Evolutionary conservation across 2,888 invertebrate genomes (phyloP).

Genomic region (Atrina japonica): DNA sequence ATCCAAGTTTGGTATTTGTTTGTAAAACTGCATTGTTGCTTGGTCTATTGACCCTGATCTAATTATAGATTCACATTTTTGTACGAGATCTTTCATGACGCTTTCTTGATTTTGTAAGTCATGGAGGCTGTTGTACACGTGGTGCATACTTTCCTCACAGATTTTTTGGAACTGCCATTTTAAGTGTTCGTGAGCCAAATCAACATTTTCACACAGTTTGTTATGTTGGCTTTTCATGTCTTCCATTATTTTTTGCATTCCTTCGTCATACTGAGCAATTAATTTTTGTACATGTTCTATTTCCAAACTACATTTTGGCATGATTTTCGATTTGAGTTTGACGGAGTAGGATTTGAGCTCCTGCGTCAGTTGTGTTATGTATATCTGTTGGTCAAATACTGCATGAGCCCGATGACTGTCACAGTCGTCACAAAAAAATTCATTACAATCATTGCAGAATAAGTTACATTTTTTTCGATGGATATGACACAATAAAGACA

Average conservation of each 20-base stretch:
- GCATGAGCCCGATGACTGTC: not conserved
- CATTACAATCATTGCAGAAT: not conserved
- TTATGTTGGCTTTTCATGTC: too few relatives aligned
- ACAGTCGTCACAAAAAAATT: slow-evolving; percentile 7
- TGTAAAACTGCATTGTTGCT: too few relatives aligned
- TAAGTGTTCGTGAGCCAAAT: not conserved
- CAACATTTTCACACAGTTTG: not conserved
- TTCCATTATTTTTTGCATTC: too few relatives aligned
- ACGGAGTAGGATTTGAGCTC: not conserved
- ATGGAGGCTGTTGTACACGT: too few relatives aligned
- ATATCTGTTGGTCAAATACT: too few relatives aligned
- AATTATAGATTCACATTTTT: too few relatives aligned
- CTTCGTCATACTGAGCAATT: not conserved
- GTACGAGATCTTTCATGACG: too few relatives aligned
- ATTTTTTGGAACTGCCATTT: too few relatives aligned
- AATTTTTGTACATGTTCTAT: not conserved
- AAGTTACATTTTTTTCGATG: not conserved
- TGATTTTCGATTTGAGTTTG: not conserved
- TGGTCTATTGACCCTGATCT: too few relatives aligned
- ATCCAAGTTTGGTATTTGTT: too few relatives aligned
- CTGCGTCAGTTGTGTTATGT: not conserved
- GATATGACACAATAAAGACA: not conserved
- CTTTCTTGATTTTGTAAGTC: too few relatives aligned
- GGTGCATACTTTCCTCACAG: too few relatives aligned
- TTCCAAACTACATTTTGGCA: not conserved